Evolutionary conservation across 2,797 vertebrate genomes (phyloP).

Genomic region (Manis javanica): DNA sequence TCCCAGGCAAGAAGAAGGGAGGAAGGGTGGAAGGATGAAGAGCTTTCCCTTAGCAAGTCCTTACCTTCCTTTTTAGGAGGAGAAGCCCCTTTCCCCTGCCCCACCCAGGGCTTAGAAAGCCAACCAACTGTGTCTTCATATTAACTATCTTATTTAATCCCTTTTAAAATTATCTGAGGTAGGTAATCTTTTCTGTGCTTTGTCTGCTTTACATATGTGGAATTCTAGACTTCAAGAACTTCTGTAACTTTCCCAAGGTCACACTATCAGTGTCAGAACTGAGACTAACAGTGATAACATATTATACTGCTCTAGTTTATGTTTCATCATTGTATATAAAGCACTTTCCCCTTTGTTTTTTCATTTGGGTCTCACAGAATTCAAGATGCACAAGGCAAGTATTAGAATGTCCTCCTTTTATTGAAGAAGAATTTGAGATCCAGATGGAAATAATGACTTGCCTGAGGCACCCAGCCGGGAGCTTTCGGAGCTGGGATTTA

Average conservation of each 20-base stretch:
- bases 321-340: background rate
- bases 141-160: background rate
- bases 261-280: background rate
- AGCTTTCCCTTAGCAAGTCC: background rate
- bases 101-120: background rate
- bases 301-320: background rate
- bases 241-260: background rate
- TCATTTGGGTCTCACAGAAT: background rate
- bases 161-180: background rate
- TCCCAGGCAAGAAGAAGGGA: background rate
- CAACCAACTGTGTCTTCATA: background rate
- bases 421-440: background rate
- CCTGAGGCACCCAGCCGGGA: background rate
- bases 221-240: background rate
- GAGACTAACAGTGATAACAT: background rate
- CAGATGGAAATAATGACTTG: background rate
- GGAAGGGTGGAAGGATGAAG: background rate
- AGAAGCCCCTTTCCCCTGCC: background rate
- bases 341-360: background rate
- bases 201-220: background rate
- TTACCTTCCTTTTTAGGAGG: background rate
- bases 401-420: background rate
- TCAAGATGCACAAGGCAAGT: background rate
- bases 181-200: background rate
- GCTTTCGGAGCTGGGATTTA: background rate